Evolutionary conservation across 2,888 invertebrate genomes (phyloP).

Genomic region (Drosophila picticornis): DNA sequence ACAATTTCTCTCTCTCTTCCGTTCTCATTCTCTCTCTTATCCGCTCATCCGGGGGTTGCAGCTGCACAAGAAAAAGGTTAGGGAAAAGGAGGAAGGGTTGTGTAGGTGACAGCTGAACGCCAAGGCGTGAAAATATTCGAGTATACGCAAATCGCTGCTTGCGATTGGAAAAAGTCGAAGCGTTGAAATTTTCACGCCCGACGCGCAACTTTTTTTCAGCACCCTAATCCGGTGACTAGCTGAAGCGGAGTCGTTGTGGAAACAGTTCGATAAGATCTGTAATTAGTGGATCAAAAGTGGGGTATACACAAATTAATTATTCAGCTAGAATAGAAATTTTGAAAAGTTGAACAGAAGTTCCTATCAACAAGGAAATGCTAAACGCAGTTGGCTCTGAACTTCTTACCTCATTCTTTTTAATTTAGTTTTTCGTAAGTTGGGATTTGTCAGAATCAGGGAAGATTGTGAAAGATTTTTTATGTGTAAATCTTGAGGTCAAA

Average conservation of each 20-base stretch:
- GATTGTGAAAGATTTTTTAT: not conserved
- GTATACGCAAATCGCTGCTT: conserved; percentile 17
- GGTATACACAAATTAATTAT: not conserved
- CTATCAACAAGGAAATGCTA: not conserved
- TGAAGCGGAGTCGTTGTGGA: conserved; percentile 13
- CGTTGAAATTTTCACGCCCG: conserved; percentile 57
- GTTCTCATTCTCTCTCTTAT: not conserved
- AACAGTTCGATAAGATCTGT: conserved; percentile 16
- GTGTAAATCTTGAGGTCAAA: not conserved
- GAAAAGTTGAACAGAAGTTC: not conserved
- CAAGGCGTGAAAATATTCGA: conserved; percentile 41
- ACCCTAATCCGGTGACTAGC: conserved; percentile 25
- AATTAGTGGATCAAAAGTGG: conserved; percentile 23
- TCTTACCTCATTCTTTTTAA: not conserved
- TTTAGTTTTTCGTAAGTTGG: not conserved
- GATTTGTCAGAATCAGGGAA: not conserved
- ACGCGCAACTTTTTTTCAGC: conserved; percentile 25
- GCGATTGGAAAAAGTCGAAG: conserved; percentile 31
- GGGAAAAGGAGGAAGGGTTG: no score
- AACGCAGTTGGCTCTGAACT: not conserved
- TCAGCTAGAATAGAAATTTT: not conserved
- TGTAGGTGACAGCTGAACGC: not conserved
- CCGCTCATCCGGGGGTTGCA: conserved; percentile 1
- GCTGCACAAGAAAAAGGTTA: not conserved
- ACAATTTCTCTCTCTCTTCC: not conserved